phyloP scores from a whole-genome alignment of 2,113 vertebrate genomes.

The Chionis minor region DNA sequence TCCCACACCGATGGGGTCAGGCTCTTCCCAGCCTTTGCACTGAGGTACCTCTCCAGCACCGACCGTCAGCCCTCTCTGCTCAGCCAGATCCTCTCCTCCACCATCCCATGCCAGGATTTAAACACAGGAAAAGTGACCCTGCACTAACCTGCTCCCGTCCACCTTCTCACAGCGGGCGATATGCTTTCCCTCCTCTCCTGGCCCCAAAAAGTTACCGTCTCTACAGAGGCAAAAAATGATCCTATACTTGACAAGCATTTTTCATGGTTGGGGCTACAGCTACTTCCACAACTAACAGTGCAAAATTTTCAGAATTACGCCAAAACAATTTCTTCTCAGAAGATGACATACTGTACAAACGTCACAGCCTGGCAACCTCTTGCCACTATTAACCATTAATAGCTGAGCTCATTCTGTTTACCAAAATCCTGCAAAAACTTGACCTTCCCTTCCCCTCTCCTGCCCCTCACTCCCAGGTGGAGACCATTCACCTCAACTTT shows the following conservation, averaged over 20 bases:
- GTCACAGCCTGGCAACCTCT: neutral
- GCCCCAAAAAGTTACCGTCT: neutral
- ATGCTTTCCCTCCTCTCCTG: neutral
- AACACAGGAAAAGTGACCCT: neutral
- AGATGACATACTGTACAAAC: accelerated
- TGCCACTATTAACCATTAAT: neutral
- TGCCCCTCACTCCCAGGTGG: neutral
- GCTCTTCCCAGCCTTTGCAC: neutral
- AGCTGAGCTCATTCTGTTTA: neutral
- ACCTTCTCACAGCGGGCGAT: accelerated
- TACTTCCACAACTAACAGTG: neutral
- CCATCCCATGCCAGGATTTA: neutral
- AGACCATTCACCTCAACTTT: neutral
- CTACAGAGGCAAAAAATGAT: neutral
- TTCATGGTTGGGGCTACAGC: neutral
- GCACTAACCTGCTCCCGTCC: neutral
- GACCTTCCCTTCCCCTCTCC: neutral
- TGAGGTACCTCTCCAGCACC: neutral
- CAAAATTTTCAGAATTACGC: neutral
- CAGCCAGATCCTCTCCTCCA: neutral
- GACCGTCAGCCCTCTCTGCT: neutral
- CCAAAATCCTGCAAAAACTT: neutral
- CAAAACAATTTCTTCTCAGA: neutral
- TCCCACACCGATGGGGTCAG: accelerated
- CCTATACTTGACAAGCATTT: neutral